A percentile compares a stretch with the other conserved stretches of the same genome.
phyloP scores from a whole-genome alignment of 2,113 vertebrate species.

The Sebastes fasciatus region DNA sequence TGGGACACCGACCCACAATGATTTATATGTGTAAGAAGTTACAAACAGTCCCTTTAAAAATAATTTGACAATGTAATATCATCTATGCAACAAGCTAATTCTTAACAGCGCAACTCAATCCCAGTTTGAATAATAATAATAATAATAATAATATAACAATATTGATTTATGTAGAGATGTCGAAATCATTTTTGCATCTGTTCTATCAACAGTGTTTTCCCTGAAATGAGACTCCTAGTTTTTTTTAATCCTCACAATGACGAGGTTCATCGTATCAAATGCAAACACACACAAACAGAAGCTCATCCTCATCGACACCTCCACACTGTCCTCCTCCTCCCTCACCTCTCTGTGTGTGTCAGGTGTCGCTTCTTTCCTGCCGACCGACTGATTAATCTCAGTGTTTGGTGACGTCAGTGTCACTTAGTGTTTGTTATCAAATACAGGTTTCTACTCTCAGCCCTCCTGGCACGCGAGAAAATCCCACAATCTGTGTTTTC shows the following conservation, averaged over 20 bases:
- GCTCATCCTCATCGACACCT: neutral
- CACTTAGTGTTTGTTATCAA: conserved; percentile 61
- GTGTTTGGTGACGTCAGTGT: conserved; percentile 46
- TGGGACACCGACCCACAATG: no score
- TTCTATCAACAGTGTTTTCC: neutral
- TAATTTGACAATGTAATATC: no score
- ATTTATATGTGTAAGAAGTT: no score
- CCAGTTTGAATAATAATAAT: neutral
- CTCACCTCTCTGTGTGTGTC: conserved; percentile 24
- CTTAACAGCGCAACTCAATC: neutral
- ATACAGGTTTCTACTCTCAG: conserved; percentile 41
- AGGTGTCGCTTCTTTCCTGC: conserved; percentile 49
- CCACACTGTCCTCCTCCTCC: neutral
- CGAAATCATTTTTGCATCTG: neutral
- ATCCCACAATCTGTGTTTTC: conserved; percentile 26
- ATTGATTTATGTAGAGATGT: neutral
- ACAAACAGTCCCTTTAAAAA: no score
- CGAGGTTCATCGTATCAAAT: no score
- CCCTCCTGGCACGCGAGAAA: conserved; percentile 35
- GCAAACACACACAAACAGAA: neutral
- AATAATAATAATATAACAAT: neutral
- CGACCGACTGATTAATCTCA: conserved; percentile 31
- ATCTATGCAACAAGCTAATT: neutral
- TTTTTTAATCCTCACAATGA: neutral
- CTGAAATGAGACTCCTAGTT: neutral